These are phyloP conservation scores for Caenorhabditis sinica DNA, from an alignment of 2,888 invertebrate genomes.

Conservation along the genomic window DNA sequence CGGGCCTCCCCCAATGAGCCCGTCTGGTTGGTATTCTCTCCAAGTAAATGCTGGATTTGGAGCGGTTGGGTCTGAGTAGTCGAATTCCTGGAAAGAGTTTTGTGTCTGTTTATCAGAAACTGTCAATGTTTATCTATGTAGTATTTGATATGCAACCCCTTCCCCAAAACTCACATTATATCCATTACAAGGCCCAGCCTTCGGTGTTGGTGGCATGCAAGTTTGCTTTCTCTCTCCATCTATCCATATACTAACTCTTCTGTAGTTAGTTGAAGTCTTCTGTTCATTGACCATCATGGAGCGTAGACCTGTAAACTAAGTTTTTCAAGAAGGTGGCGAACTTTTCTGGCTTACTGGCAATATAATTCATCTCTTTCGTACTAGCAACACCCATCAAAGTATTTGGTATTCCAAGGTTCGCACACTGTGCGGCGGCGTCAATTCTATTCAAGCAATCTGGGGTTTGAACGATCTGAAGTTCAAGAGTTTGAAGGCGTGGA, in stretches of 20 bases:
- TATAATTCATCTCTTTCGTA: background rate
- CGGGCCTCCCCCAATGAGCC: background rate
- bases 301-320: background rate
- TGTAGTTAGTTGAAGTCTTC: background rate
- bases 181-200: background rate
- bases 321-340: background rate
- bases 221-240: background rate
- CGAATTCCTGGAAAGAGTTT: conserved; percentile 9
- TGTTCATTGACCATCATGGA: background rate
- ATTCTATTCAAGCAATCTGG: background rate
- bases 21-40: conserved; percentile 11
- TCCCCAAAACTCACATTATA: conserved; percentile 5
- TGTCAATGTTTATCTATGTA: too few species aligned
- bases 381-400: conserved; percentile 8
- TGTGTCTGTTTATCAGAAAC: too few species aligned
- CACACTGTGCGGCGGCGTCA: background rate
- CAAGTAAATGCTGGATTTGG: background rate
- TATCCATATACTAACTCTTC: background rate
- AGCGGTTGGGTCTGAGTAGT: conserved; percentile 4
- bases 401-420: background rate
- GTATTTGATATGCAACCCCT: too few species aligned
- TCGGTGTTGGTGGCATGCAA: background rate
- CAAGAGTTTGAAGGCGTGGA: too few species aligned
- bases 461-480: conserved; percentile 12
- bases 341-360: background rate